These are phyloP conservation scores for Bombus pyrosoma DNA, from an alignment of 1,140 invertebrate genomes.

Conservation along the genomic window DNA sequence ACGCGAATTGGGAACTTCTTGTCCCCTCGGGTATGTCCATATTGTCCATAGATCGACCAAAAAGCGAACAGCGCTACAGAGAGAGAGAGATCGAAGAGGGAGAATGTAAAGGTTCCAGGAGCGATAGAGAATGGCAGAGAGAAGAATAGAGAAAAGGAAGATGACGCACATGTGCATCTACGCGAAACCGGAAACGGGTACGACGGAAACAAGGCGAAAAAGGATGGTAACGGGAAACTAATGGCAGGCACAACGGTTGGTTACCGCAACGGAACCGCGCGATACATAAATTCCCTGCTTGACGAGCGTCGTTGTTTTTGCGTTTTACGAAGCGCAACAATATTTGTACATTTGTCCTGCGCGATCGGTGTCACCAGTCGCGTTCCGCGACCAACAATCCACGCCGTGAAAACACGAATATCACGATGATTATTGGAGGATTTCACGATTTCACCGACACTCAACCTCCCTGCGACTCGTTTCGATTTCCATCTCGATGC, in stretches of 20 bases:
- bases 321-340: conserved; percentile 65
- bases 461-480: neutral
- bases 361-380: conserved; percentile 57
- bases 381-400: neutral
- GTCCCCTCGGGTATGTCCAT: conserved; percentile 12
- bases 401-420: neutral
- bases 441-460: neutral
- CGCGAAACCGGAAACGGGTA: conserved; percentile 64
- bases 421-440: conserved; percentile 51
- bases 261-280: conserved; percentile 56
- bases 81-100: neutral
- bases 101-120: neutral
- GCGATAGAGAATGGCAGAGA: neutral
- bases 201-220: conserved; percentile 35
- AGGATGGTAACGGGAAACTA: too few species aligned
- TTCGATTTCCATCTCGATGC: neutral
- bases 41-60: neutral
- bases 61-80: neutral
- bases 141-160: neutral
- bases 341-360: conserved; percentile 59
- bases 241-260: conserved; percentile 13
- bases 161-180: conserved; percentile 55
- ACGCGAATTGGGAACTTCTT: conserved; percentile 45
- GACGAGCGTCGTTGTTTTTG: conserved; percentile 66
- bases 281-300: conserved; percentile 58